These are phyloP conservation scores for Coecobrya sp. DNA, from an alignment of 2,888 invertebrate species.

Conservation along the genomic window DNA sequence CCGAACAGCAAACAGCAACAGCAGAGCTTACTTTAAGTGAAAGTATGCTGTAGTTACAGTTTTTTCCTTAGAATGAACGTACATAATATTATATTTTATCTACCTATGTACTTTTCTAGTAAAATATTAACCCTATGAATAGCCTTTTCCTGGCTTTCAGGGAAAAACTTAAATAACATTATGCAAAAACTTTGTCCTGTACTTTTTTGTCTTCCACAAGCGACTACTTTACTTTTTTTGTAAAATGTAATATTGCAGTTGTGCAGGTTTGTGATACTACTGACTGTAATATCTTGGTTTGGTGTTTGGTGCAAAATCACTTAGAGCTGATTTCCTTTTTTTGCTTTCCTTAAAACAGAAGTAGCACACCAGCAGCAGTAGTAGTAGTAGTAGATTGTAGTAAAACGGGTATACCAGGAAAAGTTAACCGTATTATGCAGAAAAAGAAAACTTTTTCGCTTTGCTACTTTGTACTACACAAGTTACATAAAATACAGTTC, in stretches of 20 bases:
- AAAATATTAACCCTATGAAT: constrained; percentile 58
- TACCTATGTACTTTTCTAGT: constrained; percentile 29
- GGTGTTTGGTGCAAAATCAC: constrained; percentile 47
- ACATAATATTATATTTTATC: background rate
- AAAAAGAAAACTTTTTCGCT: constrained; percentile 32
- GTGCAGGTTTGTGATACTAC: constrained; percentile 46
- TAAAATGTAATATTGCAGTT: constrained; percentile 53
- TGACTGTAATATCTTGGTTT: constrained; percentile 4
- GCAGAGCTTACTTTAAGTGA: background rate
- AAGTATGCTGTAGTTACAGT: background rate
- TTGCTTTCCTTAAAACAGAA: background rate
- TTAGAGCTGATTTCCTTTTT: constrained; percentile 36
- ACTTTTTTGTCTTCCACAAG: constrained; percentile 51
- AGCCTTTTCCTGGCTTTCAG: constrained; percentile 40
- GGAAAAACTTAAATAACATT: constrained; percentile 57
- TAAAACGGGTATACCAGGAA: background rate
- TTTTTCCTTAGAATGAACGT: background rate
- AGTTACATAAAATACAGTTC: constrained; percentile 16
- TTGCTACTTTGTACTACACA: constrained; percentile 31
- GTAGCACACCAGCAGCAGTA: constrained; percentile 23
- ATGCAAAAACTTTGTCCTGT: constrained; percentile 55
- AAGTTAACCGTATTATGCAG: constrained; percentile 51
- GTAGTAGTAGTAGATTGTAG: background rate
- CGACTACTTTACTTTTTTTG: constrained; percentile 45
- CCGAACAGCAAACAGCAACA: background rate